Conservation (phyloP, 1,140 invertebrate species). For the Saxidomus purpurata region DNA sequence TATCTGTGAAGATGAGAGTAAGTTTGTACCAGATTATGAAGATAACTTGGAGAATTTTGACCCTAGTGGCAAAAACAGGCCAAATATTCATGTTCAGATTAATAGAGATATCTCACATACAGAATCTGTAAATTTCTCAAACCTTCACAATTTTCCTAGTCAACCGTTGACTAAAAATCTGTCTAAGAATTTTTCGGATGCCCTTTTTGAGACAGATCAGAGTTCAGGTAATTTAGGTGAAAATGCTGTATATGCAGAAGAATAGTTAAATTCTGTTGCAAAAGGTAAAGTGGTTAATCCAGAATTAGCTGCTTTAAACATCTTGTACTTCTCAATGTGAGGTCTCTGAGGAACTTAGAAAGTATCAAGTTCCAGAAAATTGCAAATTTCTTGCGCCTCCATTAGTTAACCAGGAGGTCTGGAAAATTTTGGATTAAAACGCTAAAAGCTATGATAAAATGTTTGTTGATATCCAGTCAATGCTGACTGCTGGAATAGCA, state of each 20-base stretch:
- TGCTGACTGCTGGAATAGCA: not conserved
- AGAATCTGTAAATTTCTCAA: not conserved
- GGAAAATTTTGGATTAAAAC: constrained; percentile 18
- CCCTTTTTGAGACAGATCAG: not conserved
- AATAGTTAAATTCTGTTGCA: not conserved
- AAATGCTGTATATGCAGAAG: not conserved
- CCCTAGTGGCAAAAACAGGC: not conserved
- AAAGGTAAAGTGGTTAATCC: constrained; percentile 9
- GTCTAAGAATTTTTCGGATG: not conserved
- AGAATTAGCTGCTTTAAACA: not conserved
- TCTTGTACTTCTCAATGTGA: constrained; percentile 39
- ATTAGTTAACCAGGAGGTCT: constrained; percentile 21
- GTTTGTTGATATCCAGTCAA: constrained; percentile 23
- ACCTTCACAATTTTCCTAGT: not conserved
- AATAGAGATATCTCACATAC: not conserved
- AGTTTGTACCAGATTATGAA: too few species aligned
- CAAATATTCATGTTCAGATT: not conserved
- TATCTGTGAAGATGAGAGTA: too few species aligned
- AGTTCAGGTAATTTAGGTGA: too few species aligned
- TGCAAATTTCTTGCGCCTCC: not conserved
- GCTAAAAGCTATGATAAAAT: not conserved
- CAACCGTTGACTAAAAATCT: not conserved
- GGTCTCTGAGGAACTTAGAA: not conserved
- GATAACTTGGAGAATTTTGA: too few species aligned
- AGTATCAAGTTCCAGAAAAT: constrained; percentile 26